These are phyloP conservation scores for Cladorhizidae sp. DNA, from an alignment of 37 sponge, comb jelly and placozoan genomes.

Conservation along the genomic window DNA sequence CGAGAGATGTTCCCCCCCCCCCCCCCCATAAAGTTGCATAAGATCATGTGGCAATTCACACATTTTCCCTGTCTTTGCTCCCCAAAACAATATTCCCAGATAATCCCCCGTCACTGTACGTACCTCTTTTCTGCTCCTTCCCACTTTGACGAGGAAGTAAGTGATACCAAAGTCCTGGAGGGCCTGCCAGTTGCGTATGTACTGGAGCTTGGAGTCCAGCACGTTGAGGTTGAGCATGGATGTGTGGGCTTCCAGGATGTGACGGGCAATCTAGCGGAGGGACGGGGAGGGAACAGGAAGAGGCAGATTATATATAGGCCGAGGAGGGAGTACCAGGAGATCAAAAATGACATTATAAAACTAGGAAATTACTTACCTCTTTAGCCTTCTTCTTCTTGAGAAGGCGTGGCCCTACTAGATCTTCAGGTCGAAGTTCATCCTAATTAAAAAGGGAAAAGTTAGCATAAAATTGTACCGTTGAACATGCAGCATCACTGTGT, in stretches of 20 bases:
- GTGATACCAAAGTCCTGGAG: slow-evolving; percentile 93
- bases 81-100: too few species aligned
- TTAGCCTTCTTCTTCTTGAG: slow-evolving; percentile 90
- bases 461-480: too few species aligned
- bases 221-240: slow-evolving; percentile 79
- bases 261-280: slow-evolving; percentile 60
- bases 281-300: neutral
- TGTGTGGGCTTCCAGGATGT: slow-evolving; percentile 83
- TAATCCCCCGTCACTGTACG: too few species aligned
- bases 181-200: slow-evolving; percentile 95
- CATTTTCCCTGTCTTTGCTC: too few species aligned
- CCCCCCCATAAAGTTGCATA: too few species aligned
- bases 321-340: neutral
- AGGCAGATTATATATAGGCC: neutral
- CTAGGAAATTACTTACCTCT: slow-evolving; percentile 38
- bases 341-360: neutral
- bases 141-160: slow-evolving; percentile 88
- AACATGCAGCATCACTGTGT: too few species aligned
- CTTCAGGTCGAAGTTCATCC: slow-evolving; percentile 88
- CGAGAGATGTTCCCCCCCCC: too few species aligned
- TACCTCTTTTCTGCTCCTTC: slow-evolving; percentile 83
- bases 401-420: slow-evolving; percentile 76
- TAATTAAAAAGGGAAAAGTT: slow-evolving; percentile 4
- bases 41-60: too few species aligned
- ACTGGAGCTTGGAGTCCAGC: slow-evolving; percentile 88